A percentile compares a stretch with the other conserved stretches of the same genome.
These are phyloP conservation scores for Gadopsis bispinosus DNA, from an alignment of 2,797 vertebrate species.

Conservation along the genomic window DNA sequence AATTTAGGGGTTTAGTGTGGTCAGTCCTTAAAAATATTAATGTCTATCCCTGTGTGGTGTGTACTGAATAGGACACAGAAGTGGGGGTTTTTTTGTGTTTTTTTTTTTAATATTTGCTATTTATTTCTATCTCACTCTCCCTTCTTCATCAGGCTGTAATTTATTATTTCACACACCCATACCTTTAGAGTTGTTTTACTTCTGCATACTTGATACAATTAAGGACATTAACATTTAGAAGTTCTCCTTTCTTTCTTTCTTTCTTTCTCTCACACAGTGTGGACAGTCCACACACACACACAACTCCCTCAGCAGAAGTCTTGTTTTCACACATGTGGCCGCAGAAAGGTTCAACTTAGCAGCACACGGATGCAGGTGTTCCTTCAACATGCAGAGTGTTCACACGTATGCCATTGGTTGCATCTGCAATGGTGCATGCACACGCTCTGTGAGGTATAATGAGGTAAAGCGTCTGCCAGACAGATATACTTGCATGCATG, in stretches of 20 bases:
- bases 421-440: conserved; percentile 5
- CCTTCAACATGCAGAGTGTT: conserved; percentile 35
- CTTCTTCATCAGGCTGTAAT: background rate
- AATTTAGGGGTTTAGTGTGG: too few relatives aligned
- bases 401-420: background rate
- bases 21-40: too few relatives aligned
- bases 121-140: background rate
- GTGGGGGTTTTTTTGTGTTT: background rate
- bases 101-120: too few relatives aligned
- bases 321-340: conserved; percentile 25
- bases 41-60: background rate
- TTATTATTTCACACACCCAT: background rate
- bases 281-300: background rate
- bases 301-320: background rate
- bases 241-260: background rate
- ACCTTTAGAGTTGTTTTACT: background rate
- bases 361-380: conserved; percentile 30
- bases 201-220: background rate
- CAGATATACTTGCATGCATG: conserved; percentile 55
- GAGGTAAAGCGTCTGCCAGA: background rate
- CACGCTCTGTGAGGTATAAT: background rate
- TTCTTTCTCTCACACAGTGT: background rate
- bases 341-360: conserved; percentile 45
- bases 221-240: background rate
- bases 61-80: background rate